A percentile compares a stretch with the other conserved stretches of the same genome.
phyloP scores from a whole-genome alignment of 1,140 invertebrate species.

The Conus ventricosus region DNA sequence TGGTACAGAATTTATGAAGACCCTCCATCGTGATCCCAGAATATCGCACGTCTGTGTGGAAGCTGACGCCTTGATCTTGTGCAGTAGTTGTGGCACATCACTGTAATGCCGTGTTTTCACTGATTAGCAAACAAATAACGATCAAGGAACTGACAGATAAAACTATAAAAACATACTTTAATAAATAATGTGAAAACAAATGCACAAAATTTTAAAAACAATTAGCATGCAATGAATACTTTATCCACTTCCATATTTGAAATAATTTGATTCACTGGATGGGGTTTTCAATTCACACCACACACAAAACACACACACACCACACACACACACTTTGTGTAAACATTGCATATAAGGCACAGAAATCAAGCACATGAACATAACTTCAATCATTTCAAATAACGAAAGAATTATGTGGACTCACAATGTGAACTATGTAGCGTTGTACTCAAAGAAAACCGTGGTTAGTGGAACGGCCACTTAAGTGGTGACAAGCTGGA shows the following conservation, averaged over 20 bases:
- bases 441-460: conserved; percentile 50
- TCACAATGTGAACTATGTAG: conserved; percentile 45
- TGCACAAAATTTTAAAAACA: too few species aligned
- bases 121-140: conserved; percentile 3
- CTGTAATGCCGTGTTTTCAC: conserved; percentile 19
- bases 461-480: conserved; percentile 47
- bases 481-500: conserved; percentile 45
- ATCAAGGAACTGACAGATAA: background rate
- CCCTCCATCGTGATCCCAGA: conserved; percentile 6
- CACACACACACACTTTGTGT: too few species aligned
- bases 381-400: too few species aligned
- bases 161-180: background rate
- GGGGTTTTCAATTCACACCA: too few species aligned
- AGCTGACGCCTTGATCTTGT: conserved; percentile 5
- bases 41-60: conserved; percentile 10
- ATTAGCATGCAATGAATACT: too few species aligned
- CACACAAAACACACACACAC: too few species aligned
- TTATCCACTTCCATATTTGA: too few species aligned
- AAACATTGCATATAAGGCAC: too few species aligned
- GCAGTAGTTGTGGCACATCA: conserved; percentile 32
- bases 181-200: background rate
- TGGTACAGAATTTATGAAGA: conserved; percentile 24
- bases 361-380: too few species aligned
- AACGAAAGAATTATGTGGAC: background rate
- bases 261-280: too few species aligned